phyloP scores from a whole-genome alignment of 1,140 invertebrate species.

The Drosophila sproati region DNA sequence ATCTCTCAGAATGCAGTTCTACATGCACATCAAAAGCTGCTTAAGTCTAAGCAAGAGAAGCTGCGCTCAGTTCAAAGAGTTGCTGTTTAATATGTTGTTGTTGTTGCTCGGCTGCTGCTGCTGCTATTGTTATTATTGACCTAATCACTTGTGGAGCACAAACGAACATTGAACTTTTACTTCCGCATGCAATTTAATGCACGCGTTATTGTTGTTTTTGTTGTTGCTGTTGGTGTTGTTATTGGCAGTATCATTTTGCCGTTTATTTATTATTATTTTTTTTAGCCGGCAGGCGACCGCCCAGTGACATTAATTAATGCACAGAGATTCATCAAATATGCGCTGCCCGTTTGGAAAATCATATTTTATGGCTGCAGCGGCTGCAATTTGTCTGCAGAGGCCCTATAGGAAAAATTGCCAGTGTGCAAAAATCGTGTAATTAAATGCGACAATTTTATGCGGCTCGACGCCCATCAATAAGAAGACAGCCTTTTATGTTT shows the following conservation, averaged over 20 bases:
- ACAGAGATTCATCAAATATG: conserved; percentile 80
- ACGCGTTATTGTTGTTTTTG: conserved; percentile 14
- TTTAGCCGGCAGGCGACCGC: conserved; percentile 54
- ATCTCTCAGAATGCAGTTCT: conserved; percentile 54
- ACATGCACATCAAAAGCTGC: conserved; percentile 11
- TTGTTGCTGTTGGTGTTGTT: conserved; percentile 34
- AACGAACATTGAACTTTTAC: conserved; percentile 85
- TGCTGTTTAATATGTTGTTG: conserved; percentile 21
- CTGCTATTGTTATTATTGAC: conserved; percentile 82
- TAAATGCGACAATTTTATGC: conserved; percentile 81
- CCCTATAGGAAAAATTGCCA: conserved; percentile 45
- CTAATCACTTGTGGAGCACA: conserved; percentile 85
- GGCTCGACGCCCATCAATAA: conserved; percentile 24
- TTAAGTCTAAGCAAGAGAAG: not conserved
- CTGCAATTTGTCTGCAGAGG: conserved; percentile 63
- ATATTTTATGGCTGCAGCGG: conserved; percentile 71
- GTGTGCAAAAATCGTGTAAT: conserved; percentile 67
- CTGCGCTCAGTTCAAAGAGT: conserved; percentile 3
- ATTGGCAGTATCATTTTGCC: conserved; percentile 62
- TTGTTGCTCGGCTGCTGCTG: conserved; percentile 27
- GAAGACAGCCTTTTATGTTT: conserved; percentile 37
- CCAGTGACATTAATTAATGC: conserved; percentile 81
- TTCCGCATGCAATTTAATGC: conserved; percentile 77
- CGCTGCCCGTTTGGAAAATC: conserved; percentile 76
- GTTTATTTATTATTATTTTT: conserved; percentile 12